Conservation (phyloP, 92 coral and sea anemone species). For the Desmophyllum pertusum region DNA sequence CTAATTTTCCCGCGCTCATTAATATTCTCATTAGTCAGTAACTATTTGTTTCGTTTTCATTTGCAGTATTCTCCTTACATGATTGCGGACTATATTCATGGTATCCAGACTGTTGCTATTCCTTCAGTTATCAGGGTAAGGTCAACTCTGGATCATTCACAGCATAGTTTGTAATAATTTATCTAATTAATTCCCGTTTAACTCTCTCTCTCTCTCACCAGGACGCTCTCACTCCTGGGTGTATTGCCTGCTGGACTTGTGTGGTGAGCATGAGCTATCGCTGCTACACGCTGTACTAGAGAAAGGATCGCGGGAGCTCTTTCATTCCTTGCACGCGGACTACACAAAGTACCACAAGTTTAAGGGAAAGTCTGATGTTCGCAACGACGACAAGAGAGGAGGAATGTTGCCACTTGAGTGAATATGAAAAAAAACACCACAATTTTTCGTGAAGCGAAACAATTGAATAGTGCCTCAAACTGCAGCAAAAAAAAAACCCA, state of each 20-base stretch:
- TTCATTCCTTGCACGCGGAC: conserved; percentile 71
- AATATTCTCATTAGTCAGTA: too few relatives aligned
- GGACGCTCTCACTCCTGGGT: conserved; percentile 83
- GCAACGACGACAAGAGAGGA: neutral
- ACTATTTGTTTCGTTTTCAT: neutral
- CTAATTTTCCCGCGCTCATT: too few relatives aligned
- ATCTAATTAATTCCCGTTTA: neutral
- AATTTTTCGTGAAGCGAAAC: too few relatives aligned
- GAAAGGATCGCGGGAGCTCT: conserved; percentile 84
- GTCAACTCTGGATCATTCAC: neutral
- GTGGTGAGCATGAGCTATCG: conserved; percentile 85
- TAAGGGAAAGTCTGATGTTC: conserved; percentile 84
- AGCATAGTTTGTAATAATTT: neutral
- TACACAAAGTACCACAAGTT: conserved; percentile 92
- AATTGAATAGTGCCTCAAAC: too few relatives aligned
- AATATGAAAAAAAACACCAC: too few relatives aligned
- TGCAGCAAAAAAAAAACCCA: too few relatives aligned
- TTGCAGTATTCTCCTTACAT: conserved; percentile 83
- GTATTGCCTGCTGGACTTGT: conserved; percentile 79
- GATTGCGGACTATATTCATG: conserved; percentile 71
- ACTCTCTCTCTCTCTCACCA: conserved; percentile 23
- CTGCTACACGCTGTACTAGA: conserved; percentile 83
- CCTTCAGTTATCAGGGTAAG: conserved; percentile 70
- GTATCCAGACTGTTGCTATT: conserved; percentile 54
- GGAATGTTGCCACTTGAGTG: neutral